These are phyloP conservation scores for Eueides isabella DNA, from an alignment of 1,140 invertebrate species.

Conservation along the genomic window DNA sequence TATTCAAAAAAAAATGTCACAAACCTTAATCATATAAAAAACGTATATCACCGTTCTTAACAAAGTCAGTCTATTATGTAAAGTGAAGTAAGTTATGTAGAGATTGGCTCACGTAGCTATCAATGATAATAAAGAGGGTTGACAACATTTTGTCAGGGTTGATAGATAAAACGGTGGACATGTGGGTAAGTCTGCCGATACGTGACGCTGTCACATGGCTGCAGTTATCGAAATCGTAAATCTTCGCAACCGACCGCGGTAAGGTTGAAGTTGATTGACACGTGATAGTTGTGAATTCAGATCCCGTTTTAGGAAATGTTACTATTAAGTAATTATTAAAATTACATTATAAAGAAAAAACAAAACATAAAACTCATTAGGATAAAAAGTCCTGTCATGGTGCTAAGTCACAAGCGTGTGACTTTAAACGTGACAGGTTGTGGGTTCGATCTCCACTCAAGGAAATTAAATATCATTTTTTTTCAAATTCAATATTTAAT, in stretches of 20 bases:
- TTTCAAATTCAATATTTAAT: no score
- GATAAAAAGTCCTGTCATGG: no score
- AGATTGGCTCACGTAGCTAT: slow-evolving; percentile 2
- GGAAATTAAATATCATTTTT: no score
- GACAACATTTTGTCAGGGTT: slow-evolving; percentile 9
- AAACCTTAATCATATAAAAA: neutral
- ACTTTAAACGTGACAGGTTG: no score
- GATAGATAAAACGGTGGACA: slow-evolving; percentile 9
- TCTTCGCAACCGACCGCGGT: neutral
- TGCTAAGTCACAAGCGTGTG: no score
- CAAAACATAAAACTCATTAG: no score
- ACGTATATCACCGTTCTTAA: neutral
- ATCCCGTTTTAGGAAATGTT: neutral
- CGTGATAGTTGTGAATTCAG: neutral
- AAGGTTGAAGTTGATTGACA: neutral
- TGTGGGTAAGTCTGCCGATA: neutral
- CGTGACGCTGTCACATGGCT: slow-evolving; percentile 1
- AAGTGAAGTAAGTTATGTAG: neutral
- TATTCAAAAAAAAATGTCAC: no score
- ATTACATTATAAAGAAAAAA: no score
- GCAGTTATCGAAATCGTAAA: slow-evolving; percentile 11
- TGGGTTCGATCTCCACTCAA: no score
- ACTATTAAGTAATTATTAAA: neutral
- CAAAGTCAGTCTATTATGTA: neutral
- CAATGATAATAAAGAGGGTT: slow-evolving; percentile 6